phyloP scores from a whole-genome alignment of 2,888 invertebrate species.

The Nephrotoma guestfalica region DNA sequence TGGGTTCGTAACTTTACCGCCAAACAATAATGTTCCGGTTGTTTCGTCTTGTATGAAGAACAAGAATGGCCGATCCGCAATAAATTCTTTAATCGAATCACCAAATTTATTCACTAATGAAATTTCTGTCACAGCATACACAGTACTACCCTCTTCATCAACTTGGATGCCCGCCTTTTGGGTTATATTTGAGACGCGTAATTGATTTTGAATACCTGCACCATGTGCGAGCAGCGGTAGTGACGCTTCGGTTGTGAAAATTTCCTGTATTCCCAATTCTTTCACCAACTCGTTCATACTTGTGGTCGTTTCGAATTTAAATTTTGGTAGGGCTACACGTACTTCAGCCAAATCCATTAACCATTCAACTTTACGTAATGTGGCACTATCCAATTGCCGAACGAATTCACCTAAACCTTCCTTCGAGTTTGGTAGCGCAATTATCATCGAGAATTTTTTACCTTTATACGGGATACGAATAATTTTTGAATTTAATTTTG shows the following conservation, averaged over 20 bases:
- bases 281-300: conserved; percentile 34
- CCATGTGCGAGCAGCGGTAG: conserved; percentile 53
- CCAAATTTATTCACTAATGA: conserved; percentile 61
- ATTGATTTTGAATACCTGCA: conserved; percentile 32
- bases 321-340: conserved; percentile 54
- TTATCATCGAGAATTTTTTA: conserved; percentile 55
- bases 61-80: conserved; percentile 59
- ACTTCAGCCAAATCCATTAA: conserved; percentile 43
- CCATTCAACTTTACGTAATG: conserved; percentile 41
- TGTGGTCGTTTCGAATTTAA: conserved; percentile 55
- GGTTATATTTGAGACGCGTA: conserved; percentile 51
- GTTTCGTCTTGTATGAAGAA: conserved; percentile 66
- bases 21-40: conserved; percentile 57
- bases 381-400: conserved; percentile 38
- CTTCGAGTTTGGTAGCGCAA: conserved; percentile 50
- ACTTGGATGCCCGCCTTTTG: conserved; percentile 66
- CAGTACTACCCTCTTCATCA: conserved; percentile 58
- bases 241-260: conserved; percentile 55
- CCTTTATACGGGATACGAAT: conserved; percentile 63
- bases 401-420: conserved; percentile 46
- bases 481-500: conserved; percentile 50
- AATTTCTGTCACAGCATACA: conserved; percentile 53
- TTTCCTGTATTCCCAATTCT: conserved; percentile 54
- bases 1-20: conserved; percentile 58
- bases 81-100: conserved; percentile 42